Base-by-base conservation (phyloP, 1,140 invertebrate species). In the Notospermus geniculatus region DNA sequence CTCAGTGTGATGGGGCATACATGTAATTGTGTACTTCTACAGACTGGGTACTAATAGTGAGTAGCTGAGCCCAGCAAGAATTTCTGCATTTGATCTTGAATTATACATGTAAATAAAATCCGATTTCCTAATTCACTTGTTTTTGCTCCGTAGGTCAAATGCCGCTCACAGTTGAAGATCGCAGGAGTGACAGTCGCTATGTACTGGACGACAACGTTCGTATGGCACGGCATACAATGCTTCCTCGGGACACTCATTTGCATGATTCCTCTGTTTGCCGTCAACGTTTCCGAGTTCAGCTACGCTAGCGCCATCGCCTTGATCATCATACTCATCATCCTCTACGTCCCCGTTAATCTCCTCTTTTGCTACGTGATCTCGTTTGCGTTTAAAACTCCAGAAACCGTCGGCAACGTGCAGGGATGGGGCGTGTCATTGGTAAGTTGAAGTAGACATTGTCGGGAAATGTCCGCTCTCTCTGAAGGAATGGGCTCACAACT, bases 81-180 rank as follows among this genome's bases (percentile, higher is more conserved):
- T 36, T 36, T 36, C 32, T 36, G 15, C 32, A 36, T 36, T 36
- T 15, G 32, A 15, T 36, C n/a, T n/a, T n/a, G n/a, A n/a, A n/a
- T n/a, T n/a, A n/a, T n/a, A n/a, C n/a, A n/a, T n/a, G n/a, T n/a
- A n/a, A n/a, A n/a, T n/a, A n/a, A n/a, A n/a, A n/a, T n/a, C n/a
- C n/a, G n/a, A 36, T 36, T 36, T 4, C 4, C 15, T 36, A 36
- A 36, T 36, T 7, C 15, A 36, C 32, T 4, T 4, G 45, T 57
- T 28, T 15, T 27, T 45, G 25, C 57, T 13, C 65, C 86, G 59
- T 83, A 93, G 90, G 88, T 88, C 58, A 89, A 89, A 81, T 87
- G 89, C 1, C 90, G 90, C 77, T 91, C 91, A 75, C 90, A 92
- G 70, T 81, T 93, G 11, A 83, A 90, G 28, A 88, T 92, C 25